Base-by-base conservation (phyloP, 2,113 vertebrate species). In the Coregonus clupeaformis region DNA sequence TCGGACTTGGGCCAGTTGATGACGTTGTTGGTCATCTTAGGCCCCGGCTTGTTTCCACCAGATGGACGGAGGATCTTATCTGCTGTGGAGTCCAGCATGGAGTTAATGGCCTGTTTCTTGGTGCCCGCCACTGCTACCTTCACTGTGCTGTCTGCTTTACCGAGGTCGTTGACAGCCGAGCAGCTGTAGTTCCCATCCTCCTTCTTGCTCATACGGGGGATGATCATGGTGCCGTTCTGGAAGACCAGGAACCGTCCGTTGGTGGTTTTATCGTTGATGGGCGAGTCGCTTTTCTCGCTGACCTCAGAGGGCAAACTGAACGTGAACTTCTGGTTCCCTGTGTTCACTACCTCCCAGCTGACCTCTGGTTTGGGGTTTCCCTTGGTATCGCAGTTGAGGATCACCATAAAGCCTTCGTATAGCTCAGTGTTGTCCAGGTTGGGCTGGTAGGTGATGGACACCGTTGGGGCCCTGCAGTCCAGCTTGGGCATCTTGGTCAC, bases 131-230 rank as follows among this genome's bases (percentile, higher is more conserved):
- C 87, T 0, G 89, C 89, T 70, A 99, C 91, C 1, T 86, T 89
- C 3, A 98, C 91, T 0, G 92, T 92, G 32, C 88, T 92, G 45
- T 94, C 91, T 22, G 93, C 96, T 71, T 84, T 92, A 1, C 97
- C 98, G 83, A 97, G 63, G 16, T 96, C 95, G 0, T 97, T 99
- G 80, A 85, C 84, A 2, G 96, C 97, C 75, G 93, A 79, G 90
- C 98, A 99, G 64, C 92, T 97, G 87, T 98, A 99, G 82, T 95
- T 90, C 63, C 98, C 98, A 49, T 97, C 95, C 75, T 97, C 95
- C 64, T 92, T 92, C 88, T 97, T 94, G 84, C 93, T 98, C 72
- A 98, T 82, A 11, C 70, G 86, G 1, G 96, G 95, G 74, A 99
- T 95, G 76, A 95, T 82, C 78, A 99, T 32, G 0, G 95, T 95